Percentiles rank a stretch among this genome's conserved stretches.
Conservation (phyloP, 2,797 vertebrate species). For the Spondyliosoma cantharus region DNA sequence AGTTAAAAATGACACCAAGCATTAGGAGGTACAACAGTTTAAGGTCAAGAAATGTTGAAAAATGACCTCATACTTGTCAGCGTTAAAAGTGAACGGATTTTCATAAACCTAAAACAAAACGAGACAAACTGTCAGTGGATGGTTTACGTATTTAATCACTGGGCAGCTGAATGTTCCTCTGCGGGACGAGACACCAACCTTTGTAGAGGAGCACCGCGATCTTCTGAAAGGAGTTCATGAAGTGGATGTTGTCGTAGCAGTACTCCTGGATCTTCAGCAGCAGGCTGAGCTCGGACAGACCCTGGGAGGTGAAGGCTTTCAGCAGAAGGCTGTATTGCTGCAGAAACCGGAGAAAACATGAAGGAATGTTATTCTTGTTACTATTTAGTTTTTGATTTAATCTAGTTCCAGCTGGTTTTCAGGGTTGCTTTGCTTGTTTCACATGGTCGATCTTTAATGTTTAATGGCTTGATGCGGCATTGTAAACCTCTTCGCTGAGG, state of each 20-base stretch:
- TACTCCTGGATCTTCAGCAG: conserved; percentile 98
- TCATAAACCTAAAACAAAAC: conserved; percentile 22
- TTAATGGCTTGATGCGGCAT: too few relatives aligned
- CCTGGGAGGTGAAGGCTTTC: conserved; percentile 96
- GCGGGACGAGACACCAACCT: conserved; percentile 80
- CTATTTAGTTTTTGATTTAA: too few relatives aligned
- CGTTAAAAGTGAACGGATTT: conserved; percentile 28
- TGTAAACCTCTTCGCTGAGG: too few relatives aligned
- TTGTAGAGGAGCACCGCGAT: conserved; percentile 99
- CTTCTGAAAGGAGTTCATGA: conserved; percentile 99
- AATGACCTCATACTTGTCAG: conserved; percentile 18
- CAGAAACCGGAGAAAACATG: not conserved
- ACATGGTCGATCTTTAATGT: too few relatives aligned
- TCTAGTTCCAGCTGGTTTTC: too few relatives aligned
- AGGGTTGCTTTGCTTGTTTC: too few relatives aligned
- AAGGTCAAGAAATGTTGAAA: conserved; percentile 28
- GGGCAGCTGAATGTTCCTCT: not conserved
- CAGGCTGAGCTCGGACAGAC: conserved; percentile 95
- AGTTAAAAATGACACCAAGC: conserved; percentile 17
- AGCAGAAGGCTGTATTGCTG: conserved; percentile 98
- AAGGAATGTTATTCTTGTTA: too few relatives aligned
- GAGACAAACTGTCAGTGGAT: conserved; percentile 23
- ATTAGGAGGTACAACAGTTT: conserved; percentile 15
- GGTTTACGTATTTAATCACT: not conserved
- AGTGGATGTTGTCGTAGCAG: conserved; percentile 99